phyloP scores from a whole-genome alignment of 2,888 invertebrate genomes.

The Gastracanthus pulcherrimus region DNA sequence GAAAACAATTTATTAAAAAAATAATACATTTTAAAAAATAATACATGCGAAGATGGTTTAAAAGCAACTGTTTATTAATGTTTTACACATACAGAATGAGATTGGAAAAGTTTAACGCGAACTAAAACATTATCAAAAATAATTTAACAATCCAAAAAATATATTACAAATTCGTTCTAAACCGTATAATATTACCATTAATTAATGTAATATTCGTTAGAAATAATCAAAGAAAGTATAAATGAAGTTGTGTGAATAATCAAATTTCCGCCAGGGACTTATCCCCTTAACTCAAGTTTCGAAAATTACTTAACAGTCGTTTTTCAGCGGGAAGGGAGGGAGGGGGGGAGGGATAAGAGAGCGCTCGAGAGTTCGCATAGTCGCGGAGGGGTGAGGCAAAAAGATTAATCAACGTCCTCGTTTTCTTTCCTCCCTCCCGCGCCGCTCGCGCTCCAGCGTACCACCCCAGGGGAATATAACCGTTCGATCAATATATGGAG shows the following conservation, averaged over 20 bases:
- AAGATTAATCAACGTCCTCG: conserved; percentile 55
- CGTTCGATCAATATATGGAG: conserved; percentile 51
- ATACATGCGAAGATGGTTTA: no score
- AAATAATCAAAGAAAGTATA: no score
- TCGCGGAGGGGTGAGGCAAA: conserved; percentile 3
- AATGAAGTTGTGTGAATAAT: no score
- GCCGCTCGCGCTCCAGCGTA: background rate
- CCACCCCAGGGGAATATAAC: conserved; percentile 40
- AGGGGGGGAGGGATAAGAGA: background rate
- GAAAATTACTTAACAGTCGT: conserved; percentile 23
- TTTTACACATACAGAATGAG: no score
- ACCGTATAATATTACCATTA: no score
- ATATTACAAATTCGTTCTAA: no score
- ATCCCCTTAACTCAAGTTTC: no score
- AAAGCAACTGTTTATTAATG: no score
- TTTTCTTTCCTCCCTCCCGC: conserved; percentile 31
- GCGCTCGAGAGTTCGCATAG: background rate
- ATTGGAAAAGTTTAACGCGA: background rate
- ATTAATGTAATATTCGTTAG: no score
- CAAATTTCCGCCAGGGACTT: no score
- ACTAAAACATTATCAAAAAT: no score
- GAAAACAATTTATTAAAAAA: background rate
- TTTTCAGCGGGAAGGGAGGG: background rate
- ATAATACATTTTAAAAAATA: background rate
- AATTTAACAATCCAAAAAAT: no score